Base-by-base conservation (phyloP, 2,888 invertebrate genomes). In the Mechanitis mazaeus region DNA sequence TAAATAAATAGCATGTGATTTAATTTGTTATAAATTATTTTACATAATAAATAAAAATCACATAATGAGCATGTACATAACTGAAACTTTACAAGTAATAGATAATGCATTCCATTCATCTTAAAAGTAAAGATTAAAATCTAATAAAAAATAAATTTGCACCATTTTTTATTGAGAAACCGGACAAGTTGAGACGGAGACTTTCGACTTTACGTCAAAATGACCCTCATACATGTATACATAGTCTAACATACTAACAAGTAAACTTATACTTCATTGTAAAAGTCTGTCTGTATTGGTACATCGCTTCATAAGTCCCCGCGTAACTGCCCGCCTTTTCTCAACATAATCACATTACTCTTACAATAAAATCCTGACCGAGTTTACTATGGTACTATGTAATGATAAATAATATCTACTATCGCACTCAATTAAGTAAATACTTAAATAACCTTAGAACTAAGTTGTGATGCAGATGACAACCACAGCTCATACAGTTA, bases 391-490 rank as follows among this genome's bases (percentile, higher is more conserved):
- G 33, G 45, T 31, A 35, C 33, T 38, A 38, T n/a, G 38, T 58
- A 6, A 28, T 35, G 9, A 12, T 58, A 38, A 42, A 7, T 50
- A 12, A 3, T 50, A 3, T 9, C 11, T 47, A 50, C 11, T 31
- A 9, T 45, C 45, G 54, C 42, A 11, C 31, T 54, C 38, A 54
- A 54, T 12, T 45, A 53, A 33, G 46, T 55, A 47, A 53, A 56
- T 53, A 60, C 56, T 61, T 55, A 35, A 35, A 55, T 33, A 54
- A 35, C 35, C 45, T 56, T 55, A 65, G 3, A 50, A 28, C 50
- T 50, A 60, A 73, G 77, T 81, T 84, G 81, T 84, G 83, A 85
- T 84, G 80, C 77, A 77, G 75, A 78, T 79, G 78, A 78, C 76
- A 81, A 80, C 83, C 83, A 84, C 83, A 84, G 83, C 81, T 79